Evolutionary conservation across 2,113 vertebrate genomes (phyloP).

Genomic region (Diadophis punctatus): DNA sequence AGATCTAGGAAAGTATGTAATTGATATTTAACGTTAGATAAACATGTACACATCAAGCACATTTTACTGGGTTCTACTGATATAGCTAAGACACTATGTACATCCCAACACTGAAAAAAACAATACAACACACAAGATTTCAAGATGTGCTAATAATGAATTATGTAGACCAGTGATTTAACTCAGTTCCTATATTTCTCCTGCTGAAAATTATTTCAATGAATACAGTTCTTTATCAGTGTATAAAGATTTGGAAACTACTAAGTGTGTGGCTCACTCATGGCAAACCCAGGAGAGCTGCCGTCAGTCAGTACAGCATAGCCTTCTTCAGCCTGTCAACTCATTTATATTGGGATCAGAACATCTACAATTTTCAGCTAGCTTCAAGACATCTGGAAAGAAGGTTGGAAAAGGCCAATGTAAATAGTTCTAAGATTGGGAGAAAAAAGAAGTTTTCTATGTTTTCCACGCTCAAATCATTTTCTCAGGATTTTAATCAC

Average conservation of each 20-base stretch:
- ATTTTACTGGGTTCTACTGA: not conserved
- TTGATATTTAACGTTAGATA: not conserved
- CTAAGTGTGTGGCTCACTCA: not conserved
- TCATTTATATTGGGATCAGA: not conserved
- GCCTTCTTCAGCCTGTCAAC: not conserved
- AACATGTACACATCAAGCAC: not conserved
- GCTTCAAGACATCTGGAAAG: not conserved
- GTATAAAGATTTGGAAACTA: not conserved
- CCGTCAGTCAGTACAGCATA: not conserved
- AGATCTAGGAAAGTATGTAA: not conserved
- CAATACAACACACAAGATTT: not conserved
- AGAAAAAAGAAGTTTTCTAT: not conserved
- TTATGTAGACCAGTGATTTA: not conserved
- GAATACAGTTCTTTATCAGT: not conserved
- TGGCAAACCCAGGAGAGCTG: not conserved
- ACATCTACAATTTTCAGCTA: not conserved
- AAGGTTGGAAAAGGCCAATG: not conserved
- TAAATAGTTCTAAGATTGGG: not conserved
- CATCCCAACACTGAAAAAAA: not conserved
- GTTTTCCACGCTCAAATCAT: not conserved
- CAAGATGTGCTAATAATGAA: not conserved
- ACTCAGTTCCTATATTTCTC: not conserved
- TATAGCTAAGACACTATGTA: not conserved
- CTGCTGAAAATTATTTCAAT: not conserved
- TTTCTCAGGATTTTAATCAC: not conserved